Percentiles rank a stretch among this genome's conserved stretches.
These are phyloP conservation scores for Capitella teleta DNA, from an alignment of 1,140 invertebrate genomes.

Conservation along the genomic window DNA sequence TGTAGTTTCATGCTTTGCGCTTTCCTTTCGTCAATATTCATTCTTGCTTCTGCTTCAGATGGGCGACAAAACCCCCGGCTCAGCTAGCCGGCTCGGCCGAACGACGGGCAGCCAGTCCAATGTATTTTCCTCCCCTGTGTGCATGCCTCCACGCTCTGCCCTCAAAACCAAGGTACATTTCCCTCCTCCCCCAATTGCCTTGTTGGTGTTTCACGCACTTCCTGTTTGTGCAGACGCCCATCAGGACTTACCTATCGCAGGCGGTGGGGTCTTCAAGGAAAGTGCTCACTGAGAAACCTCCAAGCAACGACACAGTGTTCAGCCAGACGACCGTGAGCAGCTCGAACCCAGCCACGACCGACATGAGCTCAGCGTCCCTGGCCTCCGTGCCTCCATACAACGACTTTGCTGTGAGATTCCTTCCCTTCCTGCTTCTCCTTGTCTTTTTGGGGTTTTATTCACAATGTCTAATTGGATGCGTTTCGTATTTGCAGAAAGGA, in stretches of 20 bases:
- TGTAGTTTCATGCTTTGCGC: too few relatives aligned
- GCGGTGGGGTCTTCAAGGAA: slow-evolving; percentile 10
- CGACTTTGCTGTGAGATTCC: slow-evolving; percentile 29
- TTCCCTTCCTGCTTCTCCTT: too few relatives aligned
- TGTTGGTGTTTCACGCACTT: too few relatives aligned
- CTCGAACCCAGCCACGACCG: slow-evolving; percentile 5
- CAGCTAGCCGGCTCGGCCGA: too few relatives aligned
- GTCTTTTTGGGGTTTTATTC: too few relatives aligned
- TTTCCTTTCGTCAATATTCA: too few relatives aligned
- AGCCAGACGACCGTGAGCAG: slow-evolving; percentile 25
- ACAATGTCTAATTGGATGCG: too few relatives aligned
- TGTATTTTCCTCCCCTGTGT: background rate
- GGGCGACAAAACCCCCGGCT: too few relatives aligned
- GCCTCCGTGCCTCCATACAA: slow-evolving; percentile 20
- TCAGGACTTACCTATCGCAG: background rate
- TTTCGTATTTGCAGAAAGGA: slow-evolving; percentile 20
- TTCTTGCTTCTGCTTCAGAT: too few relatives aligned
- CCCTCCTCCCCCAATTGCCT: too few relatives aligned
- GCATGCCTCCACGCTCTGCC: background rate
- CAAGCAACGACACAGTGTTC: slow-evolving; percentile 15
- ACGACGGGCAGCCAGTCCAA: background rate
- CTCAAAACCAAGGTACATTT: slow-evolving; percentile 14
- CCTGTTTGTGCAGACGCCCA: slow-evolving; percentile 12
- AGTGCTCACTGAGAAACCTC: slow-evolving; percentile 14
- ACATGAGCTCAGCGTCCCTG: slow-evolving; percentile 11